Percentiles rank a stretch among this genome's conserved stretches.
Evolutionary conservation across 1,140 invertebrate genomes (phyloP).

Genomic region (Drosophila jambulina): DNA sequence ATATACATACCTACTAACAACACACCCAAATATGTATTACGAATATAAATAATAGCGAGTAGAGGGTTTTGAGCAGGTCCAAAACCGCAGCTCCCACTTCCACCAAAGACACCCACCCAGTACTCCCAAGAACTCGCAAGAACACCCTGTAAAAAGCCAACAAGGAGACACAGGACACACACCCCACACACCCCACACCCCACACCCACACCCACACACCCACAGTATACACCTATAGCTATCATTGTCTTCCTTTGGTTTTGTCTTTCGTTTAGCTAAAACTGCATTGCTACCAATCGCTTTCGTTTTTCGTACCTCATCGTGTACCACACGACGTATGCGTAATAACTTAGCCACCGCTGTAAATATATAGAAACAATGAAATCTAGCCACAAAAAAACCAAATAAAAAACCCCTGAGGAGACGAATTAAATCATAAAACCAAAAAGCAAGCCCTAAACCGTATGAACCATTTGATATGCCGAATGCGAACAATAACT

Average conservation of each 20-base stretch:
- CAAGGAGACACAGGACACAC: constrained; percentile 1
- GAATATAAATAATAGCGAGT: constrained; percentile 24
- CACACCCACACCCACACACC: constrained; percentile 4
- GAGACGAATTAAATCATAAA: constrained; percentile 11
- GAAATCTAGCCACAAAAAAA: constrained; percentile 20
- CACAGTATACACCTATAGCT: constrained; percentile 62
- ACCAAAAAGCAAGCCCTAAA: constrained; percentile 23
- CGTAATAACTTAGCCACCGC: constrained; percentile 62
- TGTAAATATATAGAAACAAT: constrained; percentile 43
- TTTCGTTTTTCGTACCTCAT: constrained; percentile 55
- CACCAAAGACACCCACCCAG: neutral
- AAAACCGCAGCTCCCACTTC: constrained; percentile 29
- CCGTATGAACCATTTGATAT: constrained; percentile 31
- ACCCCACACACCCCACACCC: constrained; percentile 1
- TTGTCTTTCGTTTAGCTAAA: constrained; percentile 67
- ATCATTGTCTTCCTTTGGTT: constrained; percentile 63
- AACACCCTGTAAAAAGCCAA: constrained; percentile 51
- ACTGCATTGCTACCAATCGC: constrained; percentile 65
- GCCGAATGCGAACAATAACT: constrained; percentile 46
- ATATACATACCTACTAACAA: constrained; percentile 25
- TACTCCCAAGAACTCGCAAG: neutral
- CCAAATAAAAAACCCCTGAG: constrained; percentile 6
- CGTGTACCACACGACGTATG: constrained; percentile 75
- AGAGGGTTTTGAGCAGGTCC: constrained; percentile 42
- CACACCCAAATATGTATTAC: constrained; percentile 9